These are phyloP conservation scores for Tauraco hartlaubi DNA, from an alignment of 2,797 vertebrate genomes.

Conservation along the genomic window DNA sequence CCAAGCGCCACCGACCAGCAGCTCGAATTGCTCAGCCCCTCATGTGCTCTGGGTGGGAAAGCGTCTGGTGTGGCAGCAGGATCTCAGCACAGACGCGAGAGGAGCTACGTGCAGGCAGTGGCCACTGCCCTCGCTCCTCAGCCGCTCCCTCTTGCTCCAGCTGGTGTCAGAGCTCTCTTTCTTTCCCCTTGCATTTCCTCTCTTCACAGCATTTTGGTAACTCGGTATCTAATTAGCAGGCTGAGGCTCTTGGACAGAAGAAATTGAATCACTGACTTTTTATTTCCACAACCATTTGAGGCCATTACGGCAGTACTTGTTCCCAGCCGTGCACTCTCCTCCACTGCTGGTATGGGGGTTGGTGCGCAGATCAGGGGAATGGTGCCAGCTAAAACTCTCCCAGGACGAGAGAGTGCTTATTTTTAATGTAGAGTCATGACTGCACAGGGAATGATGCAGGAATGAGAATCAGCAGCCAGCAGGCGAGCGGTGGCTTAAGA, in stretches of 20 bases:
- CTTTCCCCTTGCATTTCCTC: neutral
- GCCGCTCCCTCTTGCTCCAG: fast-evolving
- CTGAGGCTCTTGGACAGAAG: neutral
- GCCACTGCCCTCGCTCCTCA: neutral
- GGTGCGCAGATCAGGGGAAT: neutral
- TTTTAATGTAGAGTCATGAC: neutral
- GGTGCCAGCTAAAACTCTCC: neutral
- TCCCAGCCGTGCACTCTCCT: neutral
- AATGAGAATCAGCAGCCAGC: neutral
- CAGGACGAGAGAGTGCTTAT: neutral
- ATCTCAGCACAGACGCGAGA: neutral
- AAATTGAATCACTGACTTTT: neutral
- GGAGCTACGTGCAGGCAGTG: neutral
- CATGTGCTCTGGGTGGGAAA: neutral
- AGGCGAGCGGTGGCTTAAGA: neutral
- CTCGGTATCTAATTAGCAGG: neutral
- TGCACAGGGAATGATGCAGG: neutral
- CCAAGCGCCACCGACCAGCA: neutral
- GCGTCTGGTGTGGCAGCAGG: neutral
- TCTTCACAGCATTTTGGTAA: neutral
- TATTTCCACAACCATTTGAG: neutral
- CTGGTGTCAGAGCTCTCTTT: neutral
- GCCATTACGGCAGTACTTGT: neutral
- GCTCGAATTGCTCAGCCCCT: neutral
- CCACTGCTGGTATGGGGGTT: neutral